Conservation (phyloP, 2,888 invertebrate genomes). For the Lasioglossum vierecki region DNA sequence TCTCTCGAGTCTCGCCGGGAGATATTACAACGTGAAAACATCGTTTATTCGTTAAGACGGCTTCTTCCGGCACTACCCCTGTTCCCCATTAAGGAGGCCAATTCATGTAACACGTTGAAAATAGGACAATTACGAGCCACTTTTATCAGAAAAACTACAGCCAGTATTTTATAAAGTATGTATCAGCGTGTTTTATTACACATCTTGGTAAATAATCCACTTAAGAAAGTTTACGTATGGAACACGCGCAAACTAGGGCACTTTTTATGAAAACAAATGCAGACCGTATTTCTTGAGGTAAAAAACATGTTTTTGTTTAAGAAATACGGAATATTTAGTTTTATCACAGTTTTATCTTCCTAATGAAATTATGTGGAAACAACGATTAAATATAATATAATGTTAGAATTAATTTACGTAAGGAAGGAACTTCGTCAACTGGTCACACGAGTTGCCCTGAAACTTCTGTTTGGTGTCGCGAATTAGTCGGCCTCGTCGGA, state of each 20-base stretch:
- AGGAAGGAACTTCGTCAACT: background rate
- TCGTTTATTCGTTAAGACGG: background rate
- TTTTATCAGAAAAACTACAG: background rate
- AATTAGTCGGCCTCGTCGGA: constrained; percentile 54
- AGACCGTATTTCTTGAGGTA: background rate
- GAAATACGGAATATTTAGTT: background rate
- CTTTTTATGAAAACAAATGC: background rate
- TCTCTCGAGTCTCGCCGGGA: background rate
- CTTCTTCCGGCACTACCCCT: background rate
- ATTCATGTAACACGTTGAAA: background rate
- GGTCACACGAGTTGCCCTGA: background rate
- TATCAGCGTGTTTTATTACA: background rate
- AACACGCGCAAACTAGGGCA: too few species aligned
- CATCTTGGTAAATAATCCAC: background rate
- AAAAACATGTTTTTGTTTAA: background rate
- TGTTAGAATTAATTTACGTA: background rate
- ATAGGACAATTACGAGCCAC: background rate
- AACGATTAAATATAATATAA: background rate
- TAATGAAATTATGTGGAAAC: background rate
- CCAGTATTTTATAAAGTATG: too few species aligned
- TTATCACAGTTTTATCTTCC: background rate
- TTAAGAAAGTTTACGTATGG: too few species aligned
- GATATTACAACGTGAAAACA: background rate
- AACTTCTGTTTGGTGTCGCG: constrained; percentile 49
- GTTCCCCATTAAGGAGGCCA: background rate